Percentiles rank a stretch among this genome's conserved stretches.
Evolutionary conservation across 1,140 invertebrate species (phyloP).

Genomic region (Bombus polaris): DNA sequence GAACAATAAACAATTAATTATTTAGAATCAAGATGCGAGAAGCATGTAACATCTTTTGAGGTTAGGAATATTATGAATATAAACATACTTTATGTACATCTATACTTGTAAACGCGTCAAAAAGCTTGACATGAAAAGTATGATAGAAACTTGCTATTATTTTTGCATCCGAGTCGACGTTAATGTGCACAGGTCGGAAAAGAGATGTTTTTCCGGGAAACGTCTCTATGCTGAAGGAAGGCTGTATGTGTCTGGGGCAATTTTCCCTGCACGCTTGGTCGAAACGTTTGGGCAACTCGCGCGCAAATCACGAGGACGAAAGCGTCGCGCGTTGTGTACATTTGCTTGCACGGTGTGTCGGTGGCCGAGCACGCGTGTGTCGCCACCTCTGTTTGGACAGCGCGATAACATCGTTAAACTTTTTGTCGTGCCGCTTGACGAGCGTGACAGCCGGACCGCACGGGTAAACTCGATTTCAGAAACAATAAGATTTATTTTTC

Average conservation of each 20-base stretch:
- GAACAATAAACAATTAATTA: not conserved
- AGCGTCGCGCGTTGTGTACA: conserved; percentile 56
- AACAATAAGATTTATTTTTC: conserved; percentile 72
- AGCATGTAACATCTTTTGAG: not conserved
- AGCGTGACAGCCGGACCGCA: conserved; percentile 64
- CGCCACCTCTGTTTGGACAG: conserved; percentile 65
- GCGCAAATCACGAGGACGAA: conserved; percentile 42
- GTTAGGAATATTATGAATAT: not conserved
- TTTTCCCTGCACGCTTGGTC: conserved; percentile 23
- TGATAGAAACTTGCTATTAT: not conserved
- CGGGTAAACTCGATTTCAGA: conserved; percentile 68
- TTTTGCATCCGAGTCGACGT: not conserved
- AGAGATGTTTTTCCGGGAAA: not conserved
- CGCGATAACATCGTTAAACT: conserved; percentile 71
- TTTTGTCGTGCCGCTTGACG: conserved; percentile 65
- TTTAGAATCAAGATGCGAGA: not conserved
- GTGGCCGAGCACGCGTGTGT: conserved; percentile 43
- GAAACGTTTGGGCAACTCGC: not conserved
- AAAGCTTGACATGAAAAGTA: not conserved
- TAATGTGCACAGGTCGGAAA: conserved; percentile 1
- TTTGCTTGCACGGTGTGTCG: conserved; percentile 17
- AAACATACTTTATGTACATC: no score
- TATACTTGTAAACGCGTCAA: no score
- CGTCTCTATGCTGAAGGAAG: not conserved
- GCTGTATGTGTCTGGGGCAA: not conserved